A percentile compares a stretch with the other conserved stretches of the same genome.
phyloP scores from a whole-genome alignment of 2,888 invertebrate species.

The Nemapogon koenigi region DNA sequence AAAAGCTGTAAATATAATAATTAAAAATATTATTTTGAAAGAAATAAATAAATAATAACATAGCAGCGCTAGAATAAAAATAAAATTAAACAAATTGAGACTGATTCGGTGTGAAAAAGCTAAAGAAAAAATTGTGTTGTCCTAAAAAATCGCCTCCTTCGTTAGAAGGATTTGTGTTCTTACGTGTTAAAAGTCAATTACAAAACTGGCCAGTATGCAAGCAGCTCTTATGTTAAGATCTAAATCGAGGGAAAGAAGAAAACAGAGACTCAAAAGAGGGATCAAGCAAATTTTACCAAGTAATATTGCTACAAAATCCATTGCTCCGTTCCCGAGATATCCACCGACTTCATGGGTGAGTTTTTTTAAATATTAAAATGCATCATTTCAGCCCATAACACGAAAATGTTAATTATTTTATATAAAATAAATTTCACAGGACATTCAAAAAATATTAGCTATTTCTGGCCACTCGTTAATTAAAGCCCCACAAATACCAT shows the following conservation, averaged over 20 bases:
- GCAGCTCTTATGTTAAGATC: conserved; percentile 92
- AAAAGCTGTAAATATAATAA: conserved; percentile 20
- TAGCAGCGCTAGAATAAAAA: conserved; percentile 29
- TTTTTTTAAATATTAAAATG: conserved; percentile 23
- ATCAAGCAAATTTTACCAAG: conserved; percentile 81
- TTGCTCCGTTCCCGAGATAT: conserved; percentile 87
- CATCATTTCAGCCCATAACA: no score
- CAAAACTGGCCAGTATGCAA: conserved; percentile 81
- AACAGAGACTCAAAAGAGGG: conserved; percentile 77
- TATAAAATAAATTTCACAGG: no score
- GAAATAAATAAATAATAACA: conserved; percentile 14
- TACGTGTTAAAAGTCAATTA: conserved; percentile 35
- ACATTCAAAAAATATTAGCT: no score
- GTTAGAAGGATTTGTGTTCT: no score
- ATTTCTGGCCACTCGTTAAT: no score
- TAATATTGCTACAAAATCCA: conserved; percentile 86
- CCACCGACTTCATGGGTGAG: conserved; percentile 81
- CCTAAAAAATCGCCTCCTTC: no score
- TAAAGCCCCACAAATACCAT: no score
- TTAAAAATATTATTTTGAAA: conserved; percentile 17
- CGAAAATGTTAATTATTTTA: no score
- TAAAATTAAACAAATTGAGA: conserved; percentile 7
- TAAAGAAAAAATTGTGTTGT: background rate
- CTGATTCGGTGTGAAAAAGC: background rate
- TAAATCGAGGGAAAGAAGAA: conserved; percentile 86